Conservation (phyloP, 2,888 invertebrate genomes). For the Macrophya annulata region DNA sequence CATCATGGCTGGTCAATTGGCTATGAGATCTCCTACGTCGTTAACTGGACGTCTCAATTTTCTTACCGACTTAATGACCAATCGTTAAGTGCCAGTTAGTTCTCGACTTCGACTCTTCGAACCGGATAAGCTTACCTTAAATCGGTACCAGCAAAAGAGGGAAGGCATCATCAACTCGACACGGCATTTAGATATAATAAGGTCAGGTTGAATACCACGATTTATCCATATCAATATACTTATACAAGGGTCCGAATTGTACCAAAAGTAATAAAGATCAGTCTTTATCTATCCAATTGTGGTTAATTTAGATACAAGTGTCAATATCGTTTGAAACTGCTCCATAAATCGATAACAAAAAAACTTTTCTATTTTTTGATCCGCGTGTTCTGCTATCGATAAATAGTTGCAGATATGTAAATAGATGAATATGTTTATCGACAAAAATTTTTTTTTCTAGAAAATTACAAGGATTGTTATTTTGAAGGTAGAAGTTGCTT, state of each 20-base stretch:
- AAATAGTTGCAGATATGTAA: not conserved
- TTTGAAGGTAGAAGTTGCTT: conserved; percentile 6
- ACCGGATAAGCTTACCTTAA: conserved; percentile 52
- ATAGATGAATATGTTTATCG: not conserved
- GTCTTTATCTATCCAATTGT: not conserved
- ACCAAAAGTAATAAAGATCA: conserved; percentile 7
- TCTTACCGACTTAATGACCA: conserved; percentile 77
- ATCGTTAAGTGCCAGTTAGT: conserved; percentile 70
- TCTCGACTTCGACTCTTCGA: conserved; percentile 53
- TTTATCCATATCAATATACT: conserved; percentile 37
- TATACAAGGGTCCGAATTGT: not conserved
- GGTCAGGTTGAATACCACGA: conserved; percentile 16
- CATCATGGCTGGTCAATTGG: conserved; percentile 67
- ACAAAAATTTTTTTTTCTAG: not conserved
- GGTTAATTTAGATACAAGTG: not conserved
- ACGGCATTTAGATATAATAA: conserved; percentile 32
- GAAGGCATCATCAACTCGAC: conserved; percentile 36
- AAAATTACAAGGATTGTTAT: conserved; percentile 6
- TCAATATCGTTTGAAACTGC: not conserved
- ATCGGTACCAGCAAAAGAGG: conserved; percentile 35
- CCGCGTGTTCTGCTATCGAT: not conserved
- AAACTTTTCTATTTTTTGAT: not conserved
- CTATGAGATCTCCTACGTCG: conserved; percentile 56
- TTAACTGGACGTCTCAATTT: conserved; percentile 72
- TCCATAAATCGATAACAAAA: not conserved